Percentiles rank a stretch among this genome's conserved stretches.
phyloP scores from a whole-genome alignment of 2,888 invertebrate genomes.

The Dasypolia templi region DNA sequence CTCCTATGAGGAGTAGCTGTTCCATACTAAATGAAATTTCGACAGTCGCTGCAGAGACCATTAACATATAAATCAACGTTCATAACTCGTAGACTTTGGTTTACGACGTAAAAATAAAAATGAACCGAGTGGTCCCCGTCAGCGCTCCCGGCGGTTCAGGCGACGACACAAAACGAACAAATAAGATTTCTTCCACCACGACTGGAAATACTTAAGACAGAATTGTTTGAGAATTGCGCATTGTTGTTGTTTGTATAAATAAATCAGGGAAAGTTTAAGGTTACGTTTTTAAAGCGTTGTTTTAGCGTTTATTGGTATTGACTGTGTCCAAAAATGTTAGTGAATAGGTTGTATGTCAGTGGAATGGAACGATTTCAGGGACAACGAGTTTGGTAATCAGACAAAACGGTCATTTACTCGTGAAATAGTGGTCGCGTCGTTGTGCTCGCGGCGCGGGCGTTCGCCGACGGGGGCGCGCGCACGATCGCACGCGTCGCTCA shows the following conservation, averaged over 20 bases:
- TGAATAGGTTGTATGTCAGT: conserved; percentile 27
- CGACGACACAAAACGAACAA: conserved; percentile 85
- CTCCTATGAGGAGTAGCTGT: conserved; percentile 54
- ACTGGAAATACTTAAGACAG: conserved; percentile 80
- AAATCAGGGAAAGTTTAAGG: conserved; percentile 63
- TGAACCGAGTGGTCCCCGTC: conserved; percentile 75
- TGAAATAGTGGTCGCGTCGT: conserved; percentile 65
- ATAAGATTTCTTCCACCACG: conserved; percentile 79
- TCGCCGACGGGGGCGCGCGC: conserved; percentile 60
- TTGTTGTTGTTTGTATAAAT: conserved; percentile 79
- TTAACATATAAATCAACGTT: conserved; percentile 81
- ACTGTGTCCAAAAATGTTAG: conserved; percentile 39
- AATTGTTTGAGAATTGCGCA: conserved; percentile 81
- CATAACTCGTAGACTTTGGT: conserved; percentile 80
- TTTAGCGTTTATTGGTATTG: conserved; percentile 46
- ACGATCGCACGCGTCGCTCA: conserved; percentile 76
- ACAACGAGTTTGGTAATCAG: conserved; percentile 49
- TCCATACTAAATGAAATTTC: conserved; percentile 63
- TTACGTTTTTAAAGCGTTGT: conserved; percentile 52
- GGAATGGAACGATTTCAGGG: conserved; percentile 38
- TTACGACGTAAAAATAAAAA: conserved; percentile 82
- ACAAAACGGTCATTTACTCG: conserved; percentile 76
- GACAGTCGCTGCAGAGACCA: conserved; percentile 63
- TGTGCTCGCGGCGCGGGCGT: conserved; percentile 26
- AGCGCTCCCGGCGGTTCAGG: conserved; percentile 79